A percentile compares a stretch with the other conserved stretches of the same genome.
Conservation (phyloP, 1,140 invertebrate genomes). For the Dolichoris vasculosae region DNA sequence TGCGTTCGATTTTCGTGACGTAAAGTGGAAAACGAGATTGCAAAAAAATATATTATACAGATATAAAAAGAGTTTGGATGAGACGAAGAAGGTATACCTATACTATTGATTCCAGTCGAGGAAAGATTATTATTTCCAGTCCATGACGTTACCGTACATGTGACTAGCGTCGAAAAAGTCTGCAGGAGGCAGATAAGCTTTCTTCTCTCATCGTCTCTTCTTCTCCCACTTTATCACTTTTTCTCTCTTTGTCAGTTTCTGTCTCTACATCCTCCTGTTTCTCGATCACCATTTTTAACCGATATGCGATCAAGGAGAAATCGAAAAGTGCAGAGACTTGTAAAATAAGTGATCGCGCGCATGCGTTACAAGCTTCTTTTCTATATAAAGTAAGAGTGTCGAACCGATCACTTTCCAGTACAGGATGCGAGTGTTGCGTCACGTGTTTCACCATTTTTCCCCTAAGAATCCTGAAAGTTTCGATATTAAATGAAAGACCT, state of each 20-base stretch:
- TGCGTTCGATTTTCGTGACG: background rate
- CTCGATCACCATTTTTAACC: background rate
- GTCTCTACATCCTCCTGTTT: background rate
- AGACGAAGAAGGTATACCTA: background rate
- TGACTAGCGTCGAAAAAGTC: slow-evolving; percentile 52
- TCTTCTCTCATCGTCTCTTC: background rate
- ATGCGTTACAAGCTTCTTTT: slow-evolving; percentile 50
- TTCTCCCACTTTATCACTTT: background rate
- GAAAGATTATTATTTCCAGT: slow-evolving; percentile 63
- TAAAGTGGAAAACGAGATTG: background rate
- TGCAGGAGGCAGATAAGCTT: slow-evolving; percentile 66
- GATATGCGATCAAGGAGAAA: slow-evolving; percentile 64
- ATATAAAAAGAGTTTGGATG: background rate
- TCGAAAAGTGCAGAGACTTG: slow-evolving; percentile 70
- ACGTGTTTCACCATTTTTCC: background rate
- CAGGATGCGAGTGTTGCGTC: background rate
- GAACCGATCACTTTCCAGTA: slow-evolving; percentile 46
- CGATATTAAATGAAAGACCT: background rate
- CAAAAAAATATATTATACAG: background rate
- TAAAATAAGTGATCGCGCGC: slow-evolving; percentile 62
- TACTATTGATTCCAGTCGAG: background rate
- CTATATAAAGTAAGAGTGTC: slow-evolving; percentile 54
- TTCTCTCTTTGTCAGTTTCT: background rate
- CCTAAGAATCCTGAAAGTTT: background rate
- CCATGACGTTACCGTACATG: slow-evolving; percentile 57